Evolutionary conservation across 2,888 invertebrate genomes (phyloP).

Genomic region (Hemithea aestivaria): DNA sequence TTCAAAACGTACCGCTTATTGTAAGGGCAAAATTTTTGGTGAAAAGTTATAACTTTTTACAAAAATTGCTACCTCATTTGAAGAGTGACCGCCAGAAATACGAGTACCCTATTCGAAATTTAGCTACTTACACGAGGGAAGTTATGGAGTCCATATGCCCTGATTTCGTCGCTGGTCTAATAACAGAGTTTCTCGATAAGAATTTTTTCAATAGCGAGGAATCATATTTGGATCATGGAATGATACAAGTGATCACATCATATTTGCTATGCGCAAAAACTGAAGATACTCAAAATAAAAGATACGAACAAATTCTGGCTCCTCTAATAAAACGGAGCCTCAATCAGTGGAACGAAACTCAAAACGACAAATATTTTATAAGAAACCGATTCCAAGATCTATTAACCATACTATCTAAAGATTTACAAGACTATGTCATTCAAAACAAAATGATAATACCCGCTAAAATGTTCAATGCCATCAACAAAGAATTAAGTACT

Average conservation of each 20-base stretch:
- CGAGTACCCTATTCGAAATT: conserved; percentile 20
- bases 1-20: conserved; percentile 36
- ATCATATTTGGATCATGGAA: conserved; percentile 15
- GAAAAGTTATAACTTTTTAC: conserved; percentile 49
- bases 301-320: conserved; percentile 39
- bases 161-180: conserved; percentile 40
- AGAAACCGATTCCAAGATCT: conserved; percentile 33
- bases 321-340: conserved; percentile 42
- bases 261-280: conserved; percentile 41
- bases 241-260: conserved; percentile 37
- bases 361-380: conserved; percentile 24
- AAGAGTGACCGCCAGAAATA: conserved; percentile 30
- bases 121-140: conserved; percentile 35
- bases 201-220: conserved; percentile 28
- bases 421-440: conserved; percentile 34
- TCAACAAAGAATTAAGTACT: conserved; percentile 29
- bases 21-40: conserved; percentile 43
- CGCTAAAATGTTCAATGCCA: conserved; percentile 34
- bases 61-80: conserved; percentile 27
- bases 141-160: conserved; percentile 43
- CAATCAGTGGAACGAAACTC: conserved; percentile 34
- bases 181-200: conserved; percentile 40
- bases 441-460: conserved; percentile 35
- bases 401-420: conserved; percentile 30
- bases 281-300: conserved; percentile 40